phyloP scores from a whole-genome alignment of 2,797 vertebrate genomes.

The Podargus strigoides region DNA sequence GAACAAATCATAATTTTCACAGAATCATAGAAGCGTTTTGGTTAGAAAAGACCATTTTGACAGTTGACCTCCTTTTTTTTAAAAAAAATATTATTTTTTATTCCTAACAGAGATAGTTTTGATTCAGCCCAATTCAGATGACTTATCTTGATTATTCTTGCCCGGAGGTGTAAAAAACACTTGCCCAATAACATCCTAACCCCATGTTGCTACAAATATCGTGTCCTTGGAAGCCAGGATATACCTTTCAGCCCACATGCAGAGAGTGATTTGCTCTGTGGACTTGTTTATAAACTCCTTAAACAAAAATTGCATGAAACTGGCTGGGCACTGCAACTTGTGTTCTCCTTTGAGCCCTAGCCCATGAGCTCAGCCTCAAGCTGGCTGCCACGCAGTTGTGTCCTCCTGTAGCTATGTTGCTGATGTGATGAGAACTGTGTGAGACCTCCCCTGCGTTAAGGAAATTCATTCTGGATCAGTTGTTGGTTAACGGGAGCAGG shows the following conservation, averaged over 20 bases:
- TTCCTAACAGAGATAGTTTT: neutral
- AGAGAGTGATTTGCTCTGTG: neutral
- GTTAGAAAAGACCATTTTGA: no score
- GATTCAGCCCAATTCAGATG: neutral
- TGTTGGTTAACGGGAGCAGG: neutral
- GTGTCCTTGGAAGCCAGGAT: neutral
- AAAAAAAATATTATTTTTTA: neutral
- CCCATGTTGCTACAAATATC: neutral
- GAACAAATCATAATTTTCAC: neutral
- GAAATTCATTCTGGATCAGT: constrained; percentile 8
- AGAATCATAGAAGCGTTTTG: no score
- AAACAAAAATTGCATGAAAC: neutral
- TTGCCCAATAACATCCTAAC: neutral
- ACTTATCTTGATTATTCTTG: neutral
- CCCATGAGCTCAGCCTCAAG: neutral
- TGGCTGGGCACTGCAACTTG: neutral
- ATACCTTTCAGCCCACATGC: neutral
- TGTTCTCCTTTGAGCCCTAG: neutral
- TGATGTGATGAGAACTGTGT: neutral
- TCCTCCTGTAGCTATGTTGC: neutral
- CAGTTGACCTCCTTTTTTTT: neutral
- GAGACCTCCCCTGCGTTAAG: neutral
- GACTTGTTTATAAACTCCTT: neutral
- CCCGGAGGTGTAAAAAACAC: neutral
- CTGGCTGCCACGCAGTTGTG: neutral